Percentiles rank a stretch among this genome's conserved stretches.
phyloP scores from a whole-genome alignment of 2,113 vertebrate species.

The Laterallus jamaicensis region DNA sequence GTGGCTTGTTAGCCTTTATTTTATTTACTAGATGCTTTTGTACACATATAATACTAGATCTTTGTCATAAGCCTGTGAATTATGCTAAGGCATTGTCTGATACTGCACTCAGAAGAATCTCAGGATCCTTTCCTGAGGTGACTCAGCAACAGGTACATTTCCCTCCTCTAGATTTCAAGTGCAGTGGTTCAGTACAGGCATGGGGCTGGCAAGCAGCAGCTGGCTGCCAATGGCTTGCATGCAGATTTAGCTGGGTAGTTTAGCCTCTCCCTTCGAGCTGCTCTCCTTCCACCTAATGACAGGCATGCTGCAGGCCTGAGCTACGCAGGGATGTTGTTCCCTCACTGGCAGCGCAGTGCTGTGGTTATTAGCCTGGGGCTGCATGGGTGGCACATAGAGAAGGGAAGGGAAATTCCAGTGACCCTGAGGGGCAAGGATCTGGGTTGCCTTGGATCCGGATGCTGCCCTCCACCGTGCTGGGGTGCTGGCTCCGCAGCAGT shows the following conservation, averaged over 20 bases:
- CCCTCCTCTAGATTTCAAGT: neutral
- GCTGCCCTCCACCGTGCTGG: neutral
- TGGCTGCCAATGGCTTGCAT: neutral
- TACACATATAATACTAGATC: conserved; percentile 50
- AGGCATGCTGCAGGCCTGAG: neutral
- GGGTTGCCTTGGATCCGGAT: neutral
- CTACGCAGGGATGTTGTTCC: neutral
- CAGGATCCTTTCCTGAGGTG: neutral
- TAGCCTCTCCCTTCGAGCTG: neutral
- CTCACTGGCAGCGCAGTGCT: too few relatives aligned
- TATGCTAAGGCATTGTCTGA: conserved; percentile 30
- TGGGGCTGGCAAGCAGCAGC: neutral
- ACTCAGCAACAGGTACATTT: neutral
- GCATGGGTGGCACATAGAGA: neutral
- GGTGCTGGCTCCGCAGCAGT: neutral
- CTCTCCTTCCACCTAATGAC: too few relatives aligned
- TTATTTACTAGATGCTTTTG: conserved; percentile 63
- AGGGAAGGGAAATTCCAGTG: neutral
- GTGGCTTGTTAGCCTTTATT: conserved; percentile 73
- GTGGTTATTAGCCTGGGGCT: neutral
- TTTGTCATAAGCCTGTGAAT: conserved; percentile 61
- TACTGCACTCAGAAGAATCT: neutral
- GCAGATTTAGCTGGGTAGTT: too few relatives aligned
- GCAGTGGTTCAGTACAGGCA: neutral
- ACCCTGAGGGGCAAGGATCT: too few relatives aligned